phyloP scores from a whole-genome alignment of 2,888 invertebrate genomes.

The Sphaeridia pumilis region DNA sequence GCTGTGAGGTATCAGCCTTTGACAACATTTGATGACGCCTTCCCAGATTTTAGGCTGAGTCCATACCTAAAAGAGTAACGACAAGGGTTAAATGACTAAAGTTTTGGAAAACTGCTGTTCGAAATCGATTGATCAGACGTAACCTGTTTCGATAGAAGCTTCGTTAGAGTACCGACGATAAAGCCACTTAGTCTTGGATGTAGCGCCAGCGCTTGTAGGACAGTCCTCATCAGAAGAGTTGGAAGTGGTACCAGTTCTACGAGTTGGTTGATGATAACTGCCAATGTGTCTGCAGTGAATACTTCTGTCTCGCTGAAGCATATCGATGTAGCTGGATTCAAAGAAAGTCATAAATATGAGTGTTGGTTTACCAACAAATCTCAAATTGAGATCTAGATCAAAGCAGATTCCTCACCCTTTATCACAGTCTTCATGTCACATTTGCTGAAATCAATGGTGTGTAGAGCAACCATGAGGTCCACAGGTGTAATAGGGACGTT shows the following conservation, averaged over 20 bases:
- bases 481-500: conserved; percentile 68
- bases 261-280: conserved; percentile 83
- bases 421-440: conserved; percentile 88
- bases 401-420: too few species aligned
- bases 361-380: too few species aligned
- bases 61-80: conserved; percentile 86
- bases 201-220: conserved; percentile 80
- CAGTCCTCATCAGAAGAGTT: conserved; percentile 89
- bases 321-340: conserved; percentile 73
- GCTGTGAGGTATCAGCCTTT: conserved; percentile 75
- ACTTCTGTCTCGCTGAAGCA: conserved; percentile 83
- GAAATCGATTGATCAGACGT: not conserved
- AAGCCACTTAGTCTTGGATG: conserved; percentile 77
- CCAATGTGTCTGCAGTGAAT: conserved; percentile 81
- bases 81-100: not conserved
- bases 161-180: conserved; percentile 78
- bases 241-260: conserved; percentile 83
- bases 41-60: conserved; percentile 94
- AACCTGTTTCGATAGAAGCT: conserved; percentile 76
- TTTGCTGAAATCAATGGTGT: conserved; percentile 72
- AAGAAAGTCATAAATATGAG: not conserved
- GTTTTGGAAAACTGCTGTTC: not conserved
- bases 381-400: too few species aligned
- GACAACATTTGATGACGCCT: conserved; percentile 91
- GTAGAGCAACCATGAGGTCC: conserved; percentile 83